Conservation (phyloP, 1,140 invertebrate species). For the Lordiphosa clarofinis region DNA sequence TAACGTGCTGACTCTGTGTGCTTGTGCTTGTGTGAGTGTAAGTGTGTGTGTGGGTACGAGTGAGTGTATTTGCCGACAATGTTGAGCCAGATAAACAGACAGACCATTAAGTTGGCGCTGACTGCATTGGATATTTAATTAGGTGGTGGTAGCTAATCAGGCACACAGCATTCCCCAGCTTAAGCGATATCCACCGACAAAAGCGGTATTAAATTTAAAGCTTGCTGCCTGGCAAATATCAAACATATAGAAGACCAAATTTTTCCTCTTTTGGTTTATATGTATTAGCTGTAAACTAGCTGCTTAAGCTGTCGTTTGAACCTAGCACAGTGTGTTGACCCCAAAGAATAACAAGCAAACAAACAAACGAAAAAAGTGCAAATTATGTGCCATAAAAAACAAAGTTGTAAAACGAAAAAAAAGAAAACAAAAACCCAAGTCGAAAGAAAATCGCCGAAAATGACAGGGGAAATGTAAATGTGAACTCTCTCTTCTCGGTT, state of each 20-base stretch:
- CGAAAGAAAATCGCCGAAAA: slow-evolving; percentile 15
- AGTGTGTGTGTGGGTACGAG: slow-evolving; percentile 9
- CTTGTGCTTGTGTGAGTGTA: slow-evolving; percentile 10
- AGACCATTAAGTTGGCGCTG: slow-evolving; percentile 49
- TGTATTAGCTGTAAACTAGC: slow-evolving; percentile 28
- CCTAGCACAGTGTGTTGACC: slow-evolving; percentile 50
- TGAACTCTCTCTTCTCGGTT: slow-evolving; percentile 1
- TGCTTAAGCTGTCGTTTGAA: slow-evolving; percentile 21
- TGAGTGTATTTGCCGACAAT: slow-evolving; percentile 37
- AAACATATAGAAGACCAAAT: slow-evolving; percentile 7
- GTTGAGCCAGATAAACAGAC: slow-evolving; percentile 12
- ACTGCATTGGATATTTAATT: slow-evolving; percentile 67
- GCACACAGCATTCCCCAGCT: slow-evolving; percentile 4
- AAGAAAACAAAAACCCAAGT: slow-evolving; percentile 10
- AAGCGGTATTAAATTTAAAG: slow-evolving; percentile 26
- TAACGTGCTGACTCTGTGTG: slow-evolving; percentile 49
- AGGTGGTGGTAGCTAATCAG: slow-evolving; percentile 46
- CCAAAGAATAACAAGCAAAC: slow-evolving; percentile 9
- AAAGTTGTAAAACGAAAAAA: slow-evolving; percentile 62
- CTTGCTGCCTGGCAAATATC: slow-evolving; percentile 22
- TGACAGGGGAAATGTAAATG: slow-evolving; percentile 51
- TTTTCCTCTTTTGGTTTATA: background rate
- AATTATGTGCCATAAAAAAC: slow-evolving; percentile 65
- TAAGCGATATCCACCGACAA: background rate
- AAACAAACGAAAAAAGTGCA: slow-evolving; percentile 38